Conservation (phyloP, 1,140 invertebrate genomes). For the Brachionus koreanus region DNA sequence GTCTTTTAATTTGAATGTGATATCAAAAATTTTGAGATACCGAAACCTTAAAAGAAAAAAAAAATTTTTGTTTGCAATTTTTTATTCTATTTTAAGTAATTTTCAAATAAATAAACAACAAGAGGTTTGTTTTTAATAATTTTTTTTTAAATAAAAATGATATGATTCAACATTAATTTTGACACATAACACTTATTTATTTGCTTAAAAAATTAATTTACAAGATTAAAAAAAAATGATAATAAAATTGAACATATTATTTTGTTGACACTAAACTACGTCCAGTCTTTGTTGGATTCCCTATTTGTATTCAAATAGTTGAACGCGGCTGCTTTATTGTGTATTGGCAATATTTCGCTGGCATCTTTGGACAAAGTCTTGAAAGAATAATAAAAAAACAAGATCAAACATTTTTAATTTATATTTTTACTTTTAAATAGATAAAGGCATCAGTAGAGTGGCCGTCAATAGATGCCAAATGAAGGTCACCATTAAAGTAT, state of each 20-base stretch:
- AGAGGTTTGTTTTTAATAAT: neutral
- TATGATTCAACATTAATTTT: neutral
- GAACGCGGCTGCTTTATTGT: constrained; percentile 1
- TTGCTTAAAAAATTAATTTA: constrained; percentile 9
- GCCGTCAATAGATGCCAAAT: constrained; percentile 86
- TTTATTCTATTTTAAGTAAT: neutral
- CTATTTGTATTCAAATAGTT: constrained; percentile 38
- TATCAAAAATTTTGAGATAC: no score
- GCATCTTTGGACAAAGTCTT: constrained; percentile 40
- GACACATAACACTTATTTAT: neutral
- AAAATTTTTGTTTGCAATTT: neutral
- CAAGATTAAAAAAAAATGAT: neutral
- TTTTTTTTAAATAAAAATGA: neutral
- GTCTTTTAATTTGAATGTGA: no score
- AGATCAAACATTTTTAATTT: neutral
- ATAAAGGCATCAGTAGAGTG: constrained; percentile 92
- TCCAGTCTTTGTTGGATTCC: constrained; percentile 37
- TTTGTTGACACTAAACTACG: neutral
- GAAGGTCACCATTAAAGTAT: constrained; percentile 94
- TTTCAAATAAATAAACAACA: neutral
- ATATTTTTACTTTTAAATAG: constrained; percentile 74
- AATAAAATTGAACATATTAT: neutral
- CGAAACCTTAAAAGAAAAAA: no score
- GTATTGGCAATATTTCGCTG: constrained; percentile 33
- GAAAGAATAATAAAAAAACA: neutral